These are phyloP conservation scores for Antitype chi DNA, from an alignment of 2,888 invertebrate genomes.

Conservation along the genomic window DNA sequence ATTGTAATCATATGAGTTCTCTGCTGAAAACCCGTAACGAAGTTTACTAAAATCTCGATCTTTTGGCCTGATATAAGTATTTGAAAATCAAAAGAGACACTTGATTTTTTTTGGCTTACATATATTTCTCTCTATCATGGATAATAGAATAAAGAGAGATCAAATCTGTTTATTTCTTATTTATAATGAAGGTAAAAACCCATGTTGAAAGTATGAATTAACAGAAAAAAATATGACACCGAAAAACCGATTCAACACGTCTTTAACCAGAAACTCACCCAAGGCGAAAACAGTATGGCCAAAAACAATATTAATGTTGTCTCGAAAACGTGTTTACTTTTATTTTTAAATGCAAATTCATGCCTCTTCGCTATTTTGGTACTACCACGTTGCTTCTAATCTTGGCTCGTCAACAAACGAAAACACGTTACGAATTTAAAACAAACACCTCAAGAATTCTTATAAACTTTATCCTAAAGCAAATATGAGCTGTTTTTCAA, in stretches of 20 bases:
- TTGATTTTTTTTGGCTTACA: background rate
- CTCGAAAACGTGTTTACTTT: slow-evolving; percentile 59
- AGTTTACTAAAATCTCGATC: background rate
- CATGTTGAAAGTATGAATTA: background rate
- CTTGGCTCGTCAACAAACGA: slow-evolving; percentile 66
- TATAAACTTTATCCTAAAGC: slow-evolving; percentile 17
- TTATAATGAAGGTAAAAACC: background rate
- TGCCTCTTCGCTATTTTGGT: slow-evolving; percentile 68
- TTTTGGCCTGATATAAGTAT: too few species aligned
- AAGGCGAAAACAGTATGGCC: slow-evolving; percentile 9
- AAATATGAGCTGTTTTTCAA: slow-evolving; percentile 48
- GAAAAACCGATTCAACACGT: background rate
- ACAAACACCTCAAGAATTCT: slow-evolving; percentile 5
- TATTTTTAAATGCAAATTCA: slow-evolving; percentile 71
- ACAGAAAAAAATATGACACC: slow-evolving; percentile 5
- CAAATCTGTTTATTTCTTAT: background rate
- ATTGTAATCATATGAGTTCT: background rate
- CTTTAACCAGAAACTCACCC: slow-evolving; percentile 13
- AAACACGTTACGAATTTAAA: slow-evolving; percentile 46
- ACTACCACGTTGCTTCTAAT: slow-evolving; percentile 69
- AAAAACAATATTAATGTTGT: slow-evolving; percentile 46
- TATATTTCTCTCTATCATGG: too few species aligned
- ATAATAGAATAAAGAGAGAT: too few species aligned
- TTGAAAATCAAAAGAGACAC: background rate
- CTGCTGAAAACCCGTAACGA: background rate